Evolutionary conservation across 2,888 invertebrate genomes (phyloP), one percentile per base, ranked within the genome.

Genomic region (Cephus pulcher): DNA sequence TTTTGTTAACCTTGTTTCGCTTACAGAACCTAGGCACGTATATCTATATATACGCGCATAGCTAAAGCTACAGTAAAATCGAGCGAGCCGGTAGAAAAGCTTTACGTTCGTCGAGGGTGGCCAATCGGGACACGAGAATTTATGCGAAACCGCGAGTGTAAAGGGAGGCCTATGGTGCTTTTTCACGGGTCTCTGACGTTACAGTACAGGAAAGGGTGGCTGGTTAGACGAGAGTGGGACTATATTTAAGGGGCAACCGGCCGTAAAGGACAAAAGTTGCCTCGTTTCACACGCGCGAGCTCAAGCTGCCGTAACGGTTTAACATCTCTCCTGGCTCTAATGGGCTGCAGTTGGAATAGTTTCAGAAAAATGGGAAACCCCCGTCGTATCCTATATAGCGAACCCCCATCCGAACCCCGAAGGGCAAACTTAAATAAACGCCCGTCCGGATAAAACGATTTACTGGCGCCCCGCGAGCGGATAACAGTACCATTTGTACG

Each of bases 401-500:
- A 40, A 69, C 84, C 79, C 80, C 70, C 71, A 69, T 74, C 79
- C 80, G 75, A 73, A 80, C 80, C 83, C 85, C 82, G 82, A 81
- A 83, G 85, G 85, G 85, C 83, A 83, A 86, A 88, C 87, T 89
- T 86, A 86, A 89, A 89, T 87, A 89, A 89, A 89, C 86, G 86
- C 84, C 83, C 83, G 73, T 74, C 80, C 80, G 86, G 87, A 89
- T 88, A 88, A 87, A 88, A 88, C 88, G 88, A 89, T 89, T 89
- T 89, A 89, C 86, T 82, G 86, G 82, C 83, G 82, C 80, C 82
- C 81, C 83, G 82, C 85, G 83, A 85, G 83, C 84, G 86, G 86
- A 89, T 88, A 89, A 88, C 85, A 84, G 82, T 83, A 83, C 86
- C 86, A 86, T 88, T 87, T 83, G 83, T 87, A 87, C 87, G 87